Evolutionary conservation across 1,140 invertebrate genomes (phyloP).

Genomic region (Bombus huntii): DNA sequence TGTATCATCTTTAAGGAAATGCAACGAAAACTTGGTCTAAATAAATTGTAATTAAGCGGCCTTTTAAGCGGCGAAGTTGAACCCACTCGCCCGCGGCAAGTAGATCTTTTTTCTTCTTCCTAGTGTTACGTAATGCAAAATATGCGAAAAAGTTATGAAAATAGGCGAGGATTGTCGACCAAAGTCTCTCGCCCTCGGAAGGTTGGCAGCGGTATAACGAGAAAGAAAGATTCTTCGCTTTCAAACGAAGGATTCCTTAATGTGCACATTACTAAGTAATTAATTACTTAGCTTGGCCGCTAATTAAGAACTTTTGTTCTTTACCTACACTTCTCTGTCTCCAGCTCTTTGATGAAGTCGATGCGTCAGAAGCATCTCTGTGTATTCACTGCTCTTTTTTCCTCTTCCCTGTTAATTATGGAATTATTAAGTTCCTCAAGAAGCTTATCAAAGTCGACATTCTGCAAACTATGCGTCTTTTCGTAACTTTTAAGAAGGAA

Average conservation of each 20-base stretch:
- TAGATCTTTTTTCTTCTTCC: not conserved
- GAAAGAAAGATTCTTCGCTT: slow-evolving; percentile 12
- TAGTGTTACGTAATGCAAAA: not conserved
- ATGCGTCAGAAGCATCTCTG: not conserved
- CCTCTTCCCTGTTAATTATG: not conserved
- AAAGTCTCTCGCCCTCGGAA: not conserved
- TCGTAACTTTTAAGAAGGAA: not conserved
- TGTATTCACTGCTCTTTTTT: not conserved
- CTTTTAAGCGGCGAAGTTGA: slow-evolving; percentile 31
- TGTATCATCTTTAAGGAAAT: slow-evolving; percentile 25
- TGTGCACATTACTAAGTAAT: slow-evolving; percentile 10
- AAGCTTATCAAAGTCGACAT: not conserved
- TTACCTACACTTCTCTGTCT: too few species aligned
- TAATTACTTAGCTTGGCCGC: slow-evolving; percentile 11
- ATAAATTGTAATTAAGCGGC: slow-evolving; percentile 41
- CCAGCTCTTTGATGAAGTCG: not conserved
- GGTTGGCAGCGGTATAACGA: not conserved
- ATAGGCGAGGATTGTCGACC: not conserved
- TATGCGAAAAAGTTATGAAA: slow-evolving; percentile 34
- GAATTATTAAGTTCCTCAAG: slow-evolving; percentile 12
- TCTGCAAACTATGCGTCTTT: not conserved
- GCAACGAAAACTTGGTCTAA: slow-evolving; percentile 21
- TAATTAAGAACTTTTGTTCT: slow-evolving; percentile 26
- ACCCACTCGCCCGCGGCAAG: not conserved
- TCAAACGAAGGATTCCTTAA: slow-evolving; percentile 3